A percentile compares a stretch with the other conserved stretches of the same genome.
Evolutionary conservation across 23 tunicate genomes (phyloP).

Genomic region (Halocynthia roretzi): DNA sequence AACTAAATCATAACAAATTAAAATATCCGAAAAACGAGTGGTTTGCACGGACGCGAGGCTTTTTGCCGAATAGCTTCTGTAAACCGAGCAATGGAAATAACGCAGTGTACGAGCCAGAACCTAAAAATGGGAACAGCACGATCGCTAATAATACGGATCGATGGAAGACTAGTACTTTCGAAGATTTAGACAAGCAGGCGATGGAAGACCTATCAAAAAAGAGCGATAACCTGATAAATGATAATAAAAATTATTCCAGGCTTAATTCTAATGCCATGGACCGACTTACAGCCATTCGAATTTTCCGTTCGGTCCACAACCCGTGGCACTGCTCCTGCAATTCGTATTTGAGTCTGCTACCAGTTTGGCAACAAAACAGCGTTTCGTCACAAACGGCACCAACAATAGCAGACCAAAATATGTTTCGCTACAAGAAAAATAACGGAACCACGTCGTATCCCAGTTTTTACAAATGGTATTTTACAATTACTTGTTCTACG

Average conservation of each 20-base stretch:
- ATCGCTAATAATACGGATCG: too few species aligned
- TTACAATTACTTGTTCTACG: slow-evolving; percentile 30
- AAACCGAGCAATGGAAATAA: too few species aligned
- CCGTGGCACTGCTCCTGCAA: slow-evolving; percentile 59
- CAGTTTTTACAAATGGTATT: slow-evolving; percentile 18
- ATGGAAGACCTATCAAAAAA: too few species aligned
- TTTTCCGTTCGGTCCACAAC: slow-evolving; percentile 44
- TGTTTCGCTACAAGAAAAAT: slow-evolving; percentile 3
- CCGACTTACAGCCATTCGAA: not conserved
- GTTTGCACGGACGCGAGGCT: slow-evolving; percentile 1
- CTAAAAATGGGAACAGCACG: too few species aligned
- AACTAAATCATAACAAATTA: slow-evolving; percentile 37
- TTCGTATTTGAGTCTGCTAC: not conserved
- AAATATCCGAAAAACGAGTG: slow-evolving; percentile 35
- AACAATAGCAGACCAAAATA: not conserved
- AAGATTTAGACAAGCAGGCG: too few species aligned
- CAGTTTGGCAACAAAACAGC: not conserved
- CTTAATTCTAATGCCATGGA: too few species aligned
- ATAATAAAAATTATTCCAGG: too few species aligned
- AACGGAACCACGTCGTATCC: slow-evolving; percentile 1
- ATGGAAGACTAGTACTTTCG: too few species aligned
- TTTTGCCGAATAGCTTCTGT: too few species aligned
- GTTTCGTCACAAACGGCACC: not conserved
- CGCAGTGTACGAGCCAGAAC: too few species aligned
- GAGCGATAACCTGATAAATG: too few species aligned